Percentiles rank a stretch among this genome's conserved stretches.
Evolutionary conservation across 2,797 vertebrate species (phyloP).

Genomic region (Myotis pilosus): DNA sequence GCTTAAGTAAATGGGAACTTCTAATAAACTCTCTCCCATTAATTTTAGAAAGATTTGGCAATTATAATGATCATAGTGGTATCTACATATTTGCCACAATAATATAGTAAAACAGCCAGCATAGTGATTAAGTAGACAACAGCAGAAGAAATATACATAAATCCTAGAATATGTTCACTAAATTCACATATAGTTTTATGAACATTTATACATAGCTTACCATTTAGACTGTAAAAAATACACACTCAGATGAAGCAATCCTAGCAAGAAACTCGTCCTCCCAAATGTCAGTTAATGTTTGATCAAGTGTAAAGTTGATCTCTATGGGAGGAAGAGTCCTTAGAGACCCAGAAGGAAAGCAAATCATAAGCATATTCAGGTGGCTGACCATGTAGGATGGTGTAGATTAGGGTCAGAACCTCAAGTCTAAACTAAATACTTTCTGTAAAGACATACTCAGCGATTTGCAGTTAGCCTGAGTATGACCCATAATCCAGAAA

Average conservation of each 20-base stretch:
- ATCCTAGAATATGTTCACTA: not conserved
- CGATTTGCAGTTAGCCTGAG: conserved; percentile 9
- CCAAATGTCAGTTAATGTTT: conserved; percentile 42
- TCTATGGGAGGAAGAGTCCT: not conserved
- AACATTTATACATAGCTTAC: not conserved
- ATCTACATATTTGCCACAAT: not conserved
- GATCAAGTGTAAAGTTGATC: conserved; percentile 28
- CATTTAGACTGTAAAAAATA: not conserved
- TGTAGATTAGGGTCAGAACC: conserved; percentile 42
- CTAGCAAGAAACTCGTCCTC: conserved; percentile 42
- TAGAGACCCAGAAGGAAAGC: conserved; percentile 39
- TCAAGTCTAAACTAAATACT: conserved; percentile 51
- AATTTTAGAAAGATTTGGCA: conserved; percentile 63
- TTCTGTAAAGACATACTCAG: conserved; percentile 31
- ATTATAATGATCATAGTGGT: not conserved
- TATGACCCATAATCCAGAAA: not conserved
- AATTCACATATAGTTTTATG: not conserved
- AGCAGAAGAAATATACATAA: not conserved
- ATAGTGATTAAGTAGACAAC: not conserved
- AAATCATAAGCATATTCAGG: conserved; percentile 45
- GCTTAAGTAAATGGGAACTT: conserved; percentile 55
- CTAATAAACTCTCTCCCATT: conserved; percentile 52
- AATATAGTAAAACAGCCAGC: not conserved
- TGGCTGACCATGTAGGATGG: not conserved
- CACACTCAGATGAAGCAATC: conserved; percentile 41